phyloP scores from a whole-genome alignment of 2,797 vertebrate genomes.

The Holocentrus rufus region DNA sequence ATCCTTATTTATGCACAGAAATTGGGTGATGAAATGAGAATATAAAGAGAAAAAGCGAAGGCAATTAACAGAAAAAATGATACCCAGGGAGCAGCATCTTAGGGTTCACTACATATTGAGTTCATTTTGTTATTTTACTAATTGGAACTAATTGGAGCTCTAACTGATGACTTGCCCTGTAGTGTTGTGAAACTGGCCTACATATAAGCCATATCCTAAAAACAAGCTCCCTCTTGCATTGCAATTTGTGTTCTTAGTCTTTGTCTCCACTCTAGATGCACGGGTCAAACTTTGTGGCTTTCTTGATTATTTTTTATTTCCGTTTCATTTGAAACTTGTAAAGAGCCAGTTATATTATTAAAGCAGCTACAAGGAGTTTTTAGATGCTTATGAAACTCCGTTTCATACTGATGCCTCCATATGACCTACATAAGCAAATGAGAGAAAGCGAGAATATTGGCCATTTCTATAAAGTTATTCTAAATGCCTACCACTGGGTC shows the following conservation, averaged over 20 bases:
- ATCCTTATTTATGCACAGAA: no score
- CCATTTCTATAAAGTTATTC: no score
- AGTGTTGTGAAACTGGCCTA: constrained; percentile 4
- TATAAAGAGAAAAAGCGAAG: no score
- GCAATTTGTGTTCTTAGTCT: neutral
- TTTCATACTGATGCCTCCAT: no score
- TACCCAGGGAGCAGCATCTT: neutral
- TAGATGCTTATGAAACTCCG: no score
- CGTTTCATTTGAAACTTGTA: no score
- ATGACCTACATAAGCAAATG: no score
- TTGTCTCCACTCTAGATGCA: neutral
- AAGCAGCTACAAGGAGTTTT: neutral
- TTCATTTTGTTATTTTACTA: neutral
- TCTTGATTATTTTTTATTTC: neutral
- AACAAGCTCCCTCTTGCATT: neutral
- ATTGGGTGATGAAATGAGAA: no score
- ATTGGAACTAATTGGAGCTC: constrained; percentile 2
- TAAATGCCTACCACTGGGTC: no score
- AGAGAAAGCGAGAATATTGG: no score
- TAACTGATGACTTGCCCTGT: constrained; percentile 1
- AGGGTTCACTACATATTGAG: neutral
- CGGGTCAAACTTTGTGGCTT: neutral
- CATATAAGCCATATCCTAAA: neutral
- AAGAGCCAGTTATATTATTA: neutral
- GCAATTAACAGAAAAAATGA: no score